Conservation (phyloP, 2,113 vertebrate genomes). For the Pygathrix nemaeus region DNA sequence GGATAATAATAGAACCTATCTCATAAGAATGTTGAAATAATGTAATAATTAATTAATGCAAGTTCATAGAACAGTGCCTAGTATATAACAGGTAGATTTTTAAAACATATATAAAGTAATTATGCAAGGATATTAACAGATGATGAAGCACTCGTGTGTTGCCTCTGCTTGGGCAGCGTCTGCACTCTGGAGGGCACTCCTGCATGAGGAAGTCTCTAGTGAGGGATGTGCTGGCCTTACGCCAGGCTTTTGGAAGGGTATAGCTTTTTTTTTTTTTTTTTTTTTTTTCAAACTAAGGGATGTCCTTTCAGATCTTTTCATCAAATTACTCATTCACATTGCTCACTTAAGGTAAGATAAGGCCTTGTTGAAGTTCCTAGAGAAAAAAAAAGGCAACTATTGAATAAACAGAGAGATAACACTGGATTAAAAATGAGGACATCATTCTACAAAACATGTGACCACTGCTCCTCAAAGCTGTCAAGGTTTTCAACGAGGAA, state of each 20-base stretch:
- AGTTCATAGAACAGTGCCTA: neutral
- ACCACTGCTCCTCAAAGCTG: neutral
- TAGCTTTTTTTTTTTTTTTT: neutral
- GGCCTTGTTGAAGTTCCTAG: neutral
- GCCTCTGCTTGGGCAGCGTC: accelerated
- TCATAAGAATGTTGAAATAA: neutral
- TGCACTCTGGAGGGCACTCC: accelerated
- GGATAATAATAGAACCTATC: neutral
- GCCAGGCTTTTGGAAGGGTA: neutral
- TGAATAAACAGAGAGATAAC: neutral
- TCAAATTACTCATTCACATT: neutral
- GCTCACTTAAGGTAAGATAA: neutral
- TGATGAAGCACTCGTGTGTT: neutral
- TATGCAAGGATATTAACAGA: neutral
- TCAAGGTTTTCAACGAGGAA: neutral
- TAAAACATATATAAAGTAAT: neutral
- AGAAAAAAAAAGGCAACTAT: neutral
- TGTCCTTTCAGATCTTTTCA: neutral
- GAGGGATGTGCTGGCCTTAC: no score
- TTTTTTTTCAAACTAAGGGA: neutral
- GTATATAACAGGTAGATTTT: neutral
- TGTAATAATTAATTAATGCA: neutral
- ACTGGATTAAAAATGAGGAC: neutral
- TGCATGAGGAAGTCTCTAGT: neutral
- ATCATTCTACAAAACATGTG: neutral